These are phyloP conservation scores for Hipparchia sbordonii DNA, from an alignment of 2,888 invertebrate genomes.

Conservation along the genomic window DNA sequence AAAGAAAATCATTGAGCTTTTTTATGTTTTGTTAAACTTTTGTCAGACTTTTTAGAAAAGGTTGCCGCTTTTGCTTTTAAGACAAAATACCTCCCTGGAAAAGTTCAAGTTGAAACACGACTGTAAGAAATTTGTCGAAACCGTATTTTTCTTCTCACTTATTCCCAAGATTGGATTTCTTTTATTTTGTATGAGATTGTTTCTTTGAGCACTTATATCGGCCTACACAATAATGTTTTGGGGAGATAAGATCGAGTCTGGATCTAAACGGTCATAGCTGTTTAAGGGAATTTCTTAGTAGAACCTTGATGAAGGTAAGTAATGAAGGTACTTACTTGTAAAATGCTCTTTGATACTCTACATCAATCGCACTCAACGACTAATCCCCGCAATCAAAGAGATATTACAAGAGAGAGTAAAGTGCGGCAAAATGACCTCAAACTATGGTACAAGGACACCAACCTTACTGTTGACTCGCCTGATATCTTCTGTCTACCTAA, in stretches of 20 bases:
- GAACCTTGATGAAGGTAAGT: neutral
- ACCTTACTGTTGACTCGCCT: too few species aligned
- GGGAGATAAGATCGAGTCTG: neutral
- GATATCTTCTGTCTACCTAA: too few species aligned
- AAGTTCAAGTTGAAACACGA: constrained; percentile 38
- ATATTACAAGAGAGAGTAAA: neutral
- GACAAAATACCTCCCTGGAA: constrained; percentile 38
- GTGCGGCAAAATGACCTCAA: neutral
- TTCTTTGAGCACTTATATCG: constrained; percentile 4
- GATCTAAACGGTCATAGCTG: neutral
- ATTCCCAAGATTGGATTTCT: constrained; percentile 35
- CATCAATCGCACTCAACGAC: neutral
- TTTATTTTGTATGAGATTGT: constrained; percentile 26
- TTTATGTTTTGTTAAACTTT: constrained; percentile 35
- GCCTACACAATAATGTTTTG: neutral
- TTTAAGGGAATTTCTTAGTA: constrained; percentile 2
- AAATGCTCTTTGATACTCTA: neutral
- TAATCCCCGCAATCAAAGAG: neutral
- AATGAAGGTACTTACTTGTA: neutral
- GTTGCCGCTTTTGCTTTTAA: constrained; percentile 41
- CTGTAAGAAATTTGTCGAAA: constrained; percentile 37
- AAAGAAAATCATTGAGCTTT: constrained; percentile 24
- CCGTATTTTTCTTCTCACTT: constrained; percentile 37
- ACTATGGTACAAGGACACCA: neutral
- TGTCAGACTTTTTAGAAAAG: constrained; percentile 34